A percentile compares a stretch with the other conserved stretches of the same genome.
Conservation (phyloP, 2,888 invertebrate genomes). For the Terebella lapidaria region DNA sequence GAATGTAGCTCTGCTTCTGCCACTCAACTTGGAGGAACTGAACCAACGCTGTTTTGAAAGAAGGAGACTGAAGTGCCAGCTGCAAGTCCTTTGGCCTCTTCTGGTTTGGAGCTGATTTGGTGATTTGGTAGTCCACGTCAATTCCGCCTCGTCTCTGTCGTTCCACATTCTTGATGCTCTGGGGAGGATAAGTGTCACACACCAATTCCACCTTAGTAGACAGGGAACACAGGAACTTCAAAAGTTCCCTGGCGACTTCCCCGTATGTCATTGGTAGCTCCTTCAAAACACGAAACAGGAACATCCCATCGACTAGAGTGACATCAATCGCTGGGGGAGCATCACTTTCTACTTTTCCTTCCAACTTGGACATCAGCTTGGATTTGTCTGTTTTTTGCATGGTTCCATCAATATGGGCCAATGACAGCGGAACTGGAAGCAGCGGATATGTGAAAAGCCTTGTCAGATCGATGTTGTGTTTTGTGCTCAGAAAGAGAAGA, state of each 20-base stretch:
- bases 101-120: not conserved
- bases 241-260: not conserved
- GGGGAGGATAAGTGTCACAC: not conserved
- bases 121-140: not conserved
- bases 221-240: not conserved
- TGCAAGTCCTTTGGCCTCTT: not conserved
- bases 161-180: not conserved
- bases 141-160: not conserved
- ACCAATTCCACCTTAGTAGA: not conserved
- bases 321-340: not conserved
- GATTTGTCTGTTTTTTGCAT: constrained; percentile 1
- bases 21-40: not conserved
- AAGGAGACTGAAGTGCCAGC: not conserved
- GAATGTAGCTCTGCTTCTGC: not conserved
- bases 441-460: not conserved
- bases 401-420: not conserved
- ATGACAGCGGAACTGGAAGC: not conserved
- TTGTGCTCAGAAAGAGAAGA: not conserved
- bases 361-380: constrained; percentile 1
- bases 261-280: not conserved
- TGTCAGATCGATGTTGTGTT: not conserved
- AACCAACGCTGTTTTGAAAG: not conserved
- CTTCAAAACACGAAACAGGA: not conserved
- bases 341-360: not conserved
- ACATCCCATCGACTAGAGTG: not conserved